Conservation (phyloP, 1,140 invertebrate species). For the Lutraria rhynchaena region DNA sequence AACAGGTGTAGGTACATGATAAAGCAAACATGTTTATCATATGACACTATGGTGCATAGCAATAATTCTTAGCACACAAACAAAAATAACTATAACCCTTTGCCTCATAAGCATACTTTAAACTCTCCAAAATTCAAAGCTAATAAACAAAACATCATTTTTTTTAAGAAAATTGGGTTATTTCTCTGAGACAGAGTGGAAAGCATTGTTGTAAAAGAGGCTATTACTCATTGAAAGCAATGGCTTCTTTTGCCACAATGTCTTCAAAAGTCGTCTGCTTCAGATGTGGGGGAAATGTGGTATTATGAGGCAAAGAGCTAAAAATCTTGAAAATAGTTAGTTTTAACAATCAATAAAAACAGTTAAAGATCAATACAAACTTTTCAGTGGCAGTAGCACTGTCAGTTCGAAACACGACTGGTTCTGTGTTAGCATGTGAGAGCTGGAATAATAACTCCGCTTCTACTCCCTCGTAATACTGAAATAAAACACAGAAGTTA, state of each 20-base stretch:
- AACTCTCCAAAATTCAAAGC: too few relatives aligned
- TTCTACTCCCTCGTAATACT: constrained; percentile 82
- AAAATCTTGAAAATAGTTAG: background rate
- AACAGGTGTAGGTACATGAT: background rate
- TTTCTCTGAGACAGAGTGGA: background rate
- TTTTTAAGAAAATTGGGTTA: too few relatives aligned
- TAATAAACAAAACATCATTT: too few relatives aligned
- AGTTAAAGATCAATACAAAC: constrained; percentile 57
- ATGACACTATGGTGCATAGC: background rate
- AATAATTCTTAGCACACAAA: background rate
- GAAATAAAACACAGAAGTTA: constrained; percentile 47
- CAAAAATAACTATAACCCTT: background rate
- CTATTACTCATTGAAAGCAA: background rate
- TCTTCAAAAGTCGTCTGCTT: too few relatives aligned
- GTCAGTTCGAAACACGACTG: constrained; percentile 82
- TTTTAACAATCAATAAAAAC: background rate
- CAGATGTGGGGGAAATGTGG: too few relatives aligned
- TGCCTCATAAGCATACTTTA: too few relatives aligned
- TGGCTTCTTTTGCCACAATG: too few relatives aligned
- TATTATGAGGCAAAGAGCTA: too few relatives aligned
- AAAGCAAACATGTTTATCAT: background rate
- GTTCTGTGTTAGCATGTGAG: constrained; percentile 83
- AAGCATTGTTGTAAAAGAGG: background rate
- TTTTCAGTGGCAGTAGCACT: constrained; percentile 68
- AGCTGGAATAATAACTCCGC: constrained; percentile 83